These are phyloP conservation scores for Dermochelys coriacea DNA, from an alignment of 2,797 vertebrate genomes.

Conservation along the genomic window DNA sequence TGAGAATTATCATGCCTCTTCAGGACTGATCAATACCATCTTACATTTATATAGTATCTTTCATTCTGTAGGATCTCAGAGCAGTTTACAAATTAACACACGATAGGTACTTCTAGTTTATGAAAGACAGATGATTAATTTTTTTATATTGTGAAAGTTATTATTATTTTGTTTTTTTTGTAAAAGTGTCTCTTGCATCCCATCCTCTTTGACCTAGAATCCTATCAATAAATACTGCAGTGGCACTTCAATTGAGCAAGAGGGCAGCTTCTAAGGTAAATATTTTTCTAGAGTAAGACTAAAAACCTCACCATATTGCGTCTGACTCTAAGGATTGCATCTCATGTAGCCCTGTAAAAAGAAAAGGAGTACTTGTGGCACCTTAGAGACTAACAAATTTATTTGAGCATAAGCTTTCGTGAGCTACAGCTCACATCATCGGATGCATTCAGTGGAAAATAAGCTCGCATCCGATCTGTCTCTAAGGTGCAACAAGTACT, in stretches of 20 bases:
- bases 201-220: background rate
- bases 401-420: too few species aligned
- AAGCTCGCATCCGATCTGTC: too few species aligned
- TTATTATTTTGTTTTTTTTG: background rate
- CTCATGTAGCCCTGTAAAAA: background rate
- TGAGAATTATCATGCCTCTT: conserved; percentile 28
- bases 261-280: background rate
- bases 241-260: rapidly evolving
- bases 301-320: background rate
- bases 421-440: too few species aligned
- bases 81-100: conserved; percentile 73
- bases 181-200: background rate
- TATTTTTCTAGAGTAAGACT: background rate
- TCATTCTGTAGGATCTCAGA: conserved; percentile 5
- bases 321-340: background rate
- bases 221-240: background rate
- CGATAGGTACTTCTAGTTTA: conserved; percentile 22
- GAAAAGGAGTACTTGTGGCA: too few species aligned
- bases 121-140: conserved; percentile 43
- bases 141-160: background rate
- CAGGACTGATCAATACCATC: conserved; percentile 64
- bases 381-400: too few species aligned
- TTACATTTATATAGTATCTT: conserved; percentile 59
- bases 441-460: too few species aligned
- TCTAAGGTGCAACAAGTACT: too few species aligned